Evolutionary conservation across 2,888 invertebrate genomes (phyloP).

Genomic region (Zele albiditarsus): DNA sequence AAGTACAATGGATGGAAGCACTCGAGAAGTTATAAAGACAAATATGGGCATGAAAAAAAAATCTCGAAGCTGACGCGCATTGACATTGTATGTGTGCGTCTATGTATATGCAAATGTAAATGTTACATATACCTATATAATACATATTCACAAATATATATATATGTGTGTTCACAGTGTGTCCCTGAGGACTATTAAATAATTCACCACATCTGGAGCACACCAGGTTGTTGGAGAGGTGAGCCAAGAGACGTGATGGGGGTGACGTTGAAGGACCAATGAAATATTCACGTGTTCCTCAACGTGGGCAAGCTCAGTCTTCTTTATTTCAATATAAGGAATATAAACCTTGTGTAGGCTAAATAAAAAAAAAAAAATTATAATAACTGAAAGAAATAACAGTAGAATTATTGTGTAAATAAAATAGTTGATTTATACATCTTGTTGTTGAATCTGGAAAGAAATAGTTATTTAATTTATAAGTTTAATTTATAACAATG

Average conservation of each 20-base stretch:
- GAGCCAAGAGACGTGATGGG: constrained; percentile 45
- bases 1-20: constrained; percentile 9
- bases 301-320: constrained; percentile 48
- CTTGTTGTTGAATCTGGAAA: no score
- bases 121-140: constrained; percentile 35
- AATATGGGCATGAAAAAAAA: constrained; percentile 53
- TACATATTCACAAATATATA: constrained; percentile 55
- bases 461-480: no score
- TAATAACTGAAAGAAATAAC: neutral
- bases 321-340: neutral
- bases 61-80: constrained; percentile 57
- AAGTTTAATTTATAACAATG: no score
- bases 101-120: constrained; percentile 54
- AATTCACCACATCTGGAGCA: constrained; percentile 69
- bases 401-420: neutral
- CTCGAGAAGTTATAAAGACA: constrained; percentile 23
- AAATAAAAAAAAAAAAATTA: neutral
- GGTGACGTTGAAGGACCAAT: constrained; percentile 69
- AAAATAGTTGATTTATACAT: no score
- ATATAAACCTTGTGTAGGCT: neutral
- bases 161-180: constrained; percentile 49
- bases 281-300: constrained; percentile 71
- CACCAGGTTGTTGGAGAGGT: constrained; percentile 57
- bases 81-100: neutral
- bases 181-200: constrained; percentile 69